Base-by-base conservation (phyloP, 1,140 invertebrate genomes). In the Galendromus occidentalis region DNA sequence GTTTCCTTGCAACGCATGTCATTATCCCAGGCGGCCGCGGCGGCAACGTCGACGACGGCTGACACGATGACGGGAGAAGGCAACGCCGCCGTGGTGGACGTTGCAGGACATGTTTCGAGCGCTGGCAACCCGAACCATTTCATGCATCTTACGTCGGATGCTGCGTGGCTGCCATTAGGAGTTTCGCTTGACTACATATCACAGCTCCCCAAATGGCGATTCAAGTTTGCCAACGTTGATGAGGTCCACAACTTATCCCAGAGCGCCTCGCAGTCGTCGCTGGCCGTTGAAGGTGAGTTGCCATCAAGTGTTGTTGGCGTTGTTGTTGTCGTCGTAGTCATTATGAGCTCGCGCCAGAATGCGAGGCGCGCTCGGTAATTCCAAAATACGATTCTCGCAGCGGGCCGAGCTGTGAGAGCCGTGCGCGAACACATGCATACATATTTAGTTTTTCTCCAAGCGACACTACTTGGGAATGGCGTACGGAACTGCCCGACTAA, bases 191-290 rank as follows among this genome's bases (percentile, higher is more conserved):
- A 59, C 22, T 59, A 59, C 51, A 59, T 59, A 17, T 29, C 25
- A 25, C 51, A 59, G 17, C 51, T 59, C n/a, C 51, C 51, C 14
- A 59, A 33, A n/a, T 59, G 51, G 51, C 51, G 51, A 17, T 59
- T 59, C 20, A 59, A 25, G 14, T 59, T 29, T 59, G 51, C 25
- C 33, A 59, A 25, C 51, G 14, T 33, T 33, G 33, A 39, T 39
- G 33, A 39, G 33, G 33, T 39, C 33, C 33, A 39, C 33, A 39
- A 39, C 33, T 39, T 39, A 59, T 59, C 22, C 25, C 45, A 22
- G 14, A 25, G 25, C 51, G 51, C 22, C 4, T 59, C 51, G 51
- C 22, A 59, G 25, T 29, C 14, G 25, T 59, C 51, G 25, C 25
- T 59, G 51, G 25, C 25, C 25, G 51, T 59, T 29, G 14, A 25